phyloP scores from a whole-genome alignment of 2,888 invertebrate genomes.

The Patella pellucida region DNA sequence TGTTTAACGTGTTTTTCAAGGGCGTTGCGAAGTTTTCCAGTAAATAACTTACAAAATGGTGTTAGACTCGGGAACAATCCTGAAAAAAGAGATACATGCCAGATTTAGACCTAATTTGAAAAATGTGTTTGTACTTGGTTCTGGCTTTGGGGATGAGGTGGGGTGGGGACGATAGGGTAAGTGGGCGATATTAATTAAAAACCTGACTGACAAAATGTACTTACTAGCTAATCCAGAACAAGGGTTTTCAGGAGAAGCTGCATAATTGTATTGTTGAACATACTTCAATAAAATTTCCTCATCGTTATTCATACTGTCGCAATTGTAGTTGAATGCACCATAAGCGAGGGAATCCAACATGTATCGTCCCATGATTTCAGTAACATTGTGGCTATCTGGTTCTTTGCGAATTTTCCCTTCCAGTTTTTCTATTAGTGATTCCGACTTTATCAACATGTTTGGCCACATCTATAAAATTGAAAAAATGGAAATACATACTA shows the following conservation, averaged over 20 bases:
- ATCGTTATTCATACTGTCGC: slow-evolving; percentile 19
- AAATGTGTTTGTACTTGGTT: too few relatives aligned
- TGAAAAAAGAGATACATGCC: neutral
- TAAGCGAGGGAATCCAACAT: slow-evolving; percentile 22
- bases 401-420: neutral
- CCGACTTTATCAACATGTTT: neutral
- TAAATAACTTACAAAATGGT: slow-evolving; percentile 13
- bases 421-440: neutral
- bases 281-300: slow-evolving; percentile 16
- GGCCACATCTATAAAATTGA: slow-evolving; percentile 9
- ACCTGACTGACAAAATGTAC: neutral
- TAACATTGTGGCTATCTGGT: neutral
- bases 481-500: neutral
- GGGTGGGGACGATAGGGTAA: too few relatives aligned
- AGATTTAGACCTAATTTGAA: too few relatives aligned
- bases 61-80: slow-evolving; percentile 23
- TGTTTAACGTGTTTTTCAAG: slow-evolving; percentile 16
- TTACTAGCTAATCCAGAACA: slow-evolving; percentile 21
- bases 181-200: too few relatives aligned
- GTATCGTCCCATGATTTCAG: slow-evolving; percentile 15
- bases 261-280: slow-evolving; percentile 11
- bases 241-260: slow-evolving; percentile 16
- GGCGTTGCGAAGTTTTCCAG: slow-evolving; percentile 8
- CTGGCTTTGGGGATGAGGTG: too few relatives aligned
- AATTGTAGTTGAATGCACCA: slow-evolving; percentile 19